Evolutionary conservation across 2,888 invertebrate genomes (phyloP), one percentile per base, ranked within the genome.

Genomic region (Lymantria dispar): DNA sequence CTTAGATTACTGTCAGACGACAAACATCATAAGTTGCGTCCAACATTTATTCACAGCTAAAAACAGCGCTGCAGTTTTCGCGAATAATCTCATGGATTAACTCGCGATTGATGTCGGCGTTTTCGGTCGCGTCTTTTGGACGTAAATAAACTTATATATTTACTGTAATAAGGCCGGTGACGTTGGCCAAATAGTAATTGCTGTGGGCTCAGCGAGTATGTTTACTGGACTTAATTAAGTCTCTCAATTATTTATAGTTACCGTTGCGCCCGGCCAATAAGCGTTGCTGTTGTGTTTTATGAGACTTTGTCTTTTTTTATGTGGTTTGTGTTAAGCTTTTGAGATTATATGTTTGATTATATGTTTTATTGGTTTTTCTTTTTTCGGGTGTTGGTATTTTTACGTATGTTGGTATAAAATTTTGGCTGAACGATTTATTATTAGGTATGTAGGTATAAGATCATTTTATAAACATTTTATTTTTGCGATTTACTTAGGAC

Each of bases 1-100:
- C 83, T 81, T 83, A 84, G 83, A 85, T 84, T 76, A 82, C 76
- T 82, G 85, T 82, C 84, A 77, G 70, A 67, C 57, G 69, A 64
- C 66, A 68, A 69, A 75, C 79, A 73, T 86, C 86, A 85, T 86
- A 87, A 85, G 82, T 77, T 80, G 62, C 54, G 60, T 47, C 11
- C 40, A 39, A 37, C 45, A 47, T 59, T 68, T 66, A 64, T 61
- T 68, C 74, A 59, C 69, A 76, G 69, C 77, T 51, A 55, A 65
- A 65, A 69, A 65, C 62, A 65, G 49, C 63, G 72, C 80, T 82
- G 83, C 85, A 85, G 78, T 85, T 84, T 82, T 63, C 66, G 63
- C 62, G 43, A 31, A 38, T 52, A 52, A 53, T 43, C 45, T 40
- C 73, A 50, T 48, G 81, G 83, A 85, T 88, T 87, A 87, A 71